Conservation (phyloP, 2,888 invertebrate genomes). For the Coecobrya sp. region DNA sequence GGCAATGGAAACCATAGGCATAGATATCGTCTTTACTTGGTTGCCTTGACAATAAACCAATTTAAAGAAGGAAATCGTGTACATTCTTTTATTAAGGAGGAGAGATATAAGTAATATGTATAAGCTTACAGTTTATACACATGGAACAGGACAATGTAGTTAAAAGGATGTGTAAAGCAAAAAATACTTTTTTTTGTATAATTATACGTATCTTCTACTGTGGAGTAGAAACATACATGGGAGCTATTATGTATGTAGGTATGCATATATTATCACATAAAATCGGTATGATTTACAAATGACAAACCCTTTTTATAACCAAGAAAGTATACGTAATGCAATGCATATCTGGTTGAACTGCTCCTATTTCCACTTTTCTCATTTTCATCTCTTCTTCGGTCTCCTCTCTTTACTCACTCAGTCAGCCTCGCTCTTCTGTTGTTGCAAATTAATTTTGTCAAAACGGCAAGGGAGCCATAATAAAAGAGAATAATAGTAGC, state of each 20-base stretch:
- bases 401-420: constrained; percentile 27
- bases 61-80: neutral
- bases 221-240: no score
- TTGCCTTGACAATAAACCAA: neutral
- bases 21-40: neutral
- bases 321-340: neutral
- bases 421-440: constrained; percentile 61
- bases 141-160: neutral
- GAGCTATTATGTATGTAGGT: neutral
- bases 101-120: neutral
- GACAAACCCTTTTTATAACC: constrained; percentile 55
- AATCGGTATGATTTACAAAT: constrained; percentile 69
- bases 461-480: constrained; percentile 81
- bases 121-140: neutral
- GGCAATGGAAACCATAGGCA: neutral
- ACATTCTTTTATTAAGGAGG: neutral
- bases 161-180: neutral
- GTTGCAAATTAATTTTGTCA: constrained; percentile 85
- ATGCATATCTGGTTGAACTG: constrained; percentile 38
- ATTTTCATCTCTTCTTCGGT: constrained; percentile 37
- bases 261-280: constrained; percentile 52
- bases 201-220: neutral
- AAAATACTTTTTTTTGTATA: neutral
- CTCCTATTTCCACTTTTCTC: constrained; percentile 58
- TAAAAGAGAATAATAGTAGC: constrained; percentile 68